phyloP scores from a whole-genome alignment of 2,113 vertebrate genomes.

The Hemicordylus capensis region DNA sequence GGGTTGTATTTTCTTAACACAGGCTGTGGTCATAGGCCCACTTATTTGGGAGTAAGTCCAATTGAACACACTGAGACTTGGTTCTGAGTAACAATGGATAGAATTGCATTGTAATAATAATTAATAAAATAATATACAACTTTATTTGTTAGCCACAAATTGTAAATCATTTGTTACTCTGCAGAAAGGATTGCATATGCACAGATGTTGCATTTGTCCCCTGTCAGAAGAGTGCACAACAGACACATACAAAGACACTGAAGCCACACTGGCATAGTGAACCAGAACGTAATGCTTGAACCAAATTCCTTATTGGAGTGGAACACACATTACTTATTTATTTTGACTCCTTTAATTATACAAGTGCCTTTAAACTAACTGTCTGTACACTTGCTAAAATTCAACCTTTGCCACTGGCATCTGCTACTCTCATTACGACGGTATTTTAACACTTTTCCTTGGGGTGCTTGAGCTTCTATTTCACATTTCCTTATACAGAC shows the following conservation, averaged over 20 bases:
- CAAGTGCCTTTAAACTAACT: constrained; percentile 40
- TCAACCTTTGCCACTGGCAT: constrained; percentile 29
- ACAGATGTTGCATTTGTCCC: background rate
- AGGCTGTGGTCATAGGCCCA: too few relatives aligned
- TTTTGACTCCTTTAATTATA: constrained; percentile 37
- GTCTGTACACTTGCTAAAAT: constrained; percentile 48
- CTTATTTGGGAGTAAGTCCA: too few relatives aligned
- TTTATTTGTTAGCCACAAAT: too few relatives aligned
- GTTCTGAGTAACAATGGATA: too few relatives aligned
- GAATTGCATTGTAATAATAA: too few relatives aligned
- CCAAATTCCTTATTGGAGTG: background rate
- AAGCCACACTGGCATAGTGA: background rate
- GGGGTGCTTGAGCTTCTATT: constrained; percentile 16
- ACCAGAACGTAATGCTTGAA: background rate
- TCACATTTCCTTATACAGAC: constrained; percentile 46
- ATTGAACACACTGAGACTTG: too few relatives aligned
- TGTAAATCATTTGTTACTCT: background rate
- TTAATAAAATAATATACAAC: too few relatives aligned
- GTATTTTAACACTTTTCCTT: background rate
- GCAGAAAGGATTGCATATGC: background rate
- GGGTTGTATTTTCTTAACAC: background rate
- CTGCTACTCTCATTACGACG: constrained; percentile 15
- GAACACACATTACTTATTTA: background rate
- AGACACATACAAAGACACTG: background rate
- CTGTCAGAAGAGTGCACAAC: background rate